Conservation (phyloP, 2,113 vertebrate species). For the Trochalopteron elliotii region DNA sequence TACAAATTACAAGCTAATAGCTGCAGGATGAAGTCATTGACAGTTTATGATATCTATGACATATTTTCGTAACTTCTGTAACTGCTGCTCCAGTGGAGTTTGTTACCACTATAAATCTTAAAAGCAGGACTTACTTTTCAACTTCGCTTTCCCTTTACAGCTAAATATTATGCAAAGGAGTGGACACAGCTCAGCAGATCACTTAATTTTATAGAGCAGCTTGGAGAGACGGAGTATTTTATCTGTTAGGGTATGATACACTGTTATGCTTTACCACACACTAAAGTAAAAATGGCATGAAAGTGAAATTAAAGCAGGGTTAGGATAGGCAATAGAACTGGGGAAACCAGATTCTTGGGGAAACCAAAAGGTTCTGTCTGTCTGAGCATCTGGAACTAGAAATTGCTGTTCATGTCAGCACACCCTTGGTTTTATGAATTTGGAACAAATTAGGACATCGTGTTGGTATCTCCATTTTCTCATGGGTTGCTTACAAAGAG, state of each 20-base stretch:
- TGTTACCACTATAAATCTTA: constrained; percentile 26
- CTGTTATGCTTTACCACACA: not conserved
- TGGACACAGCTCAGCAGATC: not conserved
- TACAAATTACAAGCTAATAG: constrained; percentile 51
- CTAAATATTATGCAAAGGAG: constrained; percentile 9
- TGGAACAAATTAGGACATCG: not conserved
- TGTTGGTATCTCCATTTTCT: not conserved
- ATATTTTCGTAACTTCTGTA: constrained; percentile 43
- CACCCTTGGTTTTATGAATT: not conserved
- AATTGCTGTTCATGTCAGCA: not conserved
- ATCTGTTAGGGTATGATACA: not conserved
- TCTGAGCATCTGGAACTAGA: not conserved
- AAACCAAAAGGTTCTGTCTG: not conserved
- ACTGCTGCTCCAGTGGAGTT: not conserved
- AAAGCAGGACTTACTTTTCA: not conserved
- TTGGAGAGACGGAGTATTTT: constrained; percentile 21
- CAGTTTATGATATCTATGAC: constrained; percentile 38
- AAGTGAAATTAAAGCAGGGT: not conserved
- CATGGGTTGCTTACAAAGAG: not conserved
- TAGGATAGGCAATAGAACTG: not conserved
- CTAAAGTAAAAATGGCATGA: not conserved
- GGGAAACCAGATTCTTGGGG: not conserved
- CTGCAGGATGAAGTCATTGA: constrained; percentile 34
- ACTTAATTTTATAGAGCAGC: constrained; percentile 29
- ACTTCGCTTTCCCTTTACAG: not conserved